Evolutionary conservation across 2,113 vertebrate genomes (phyloP), one percentile per base, ranked within the genome.

Genomic region (Halcyon malimbica): DNA sequence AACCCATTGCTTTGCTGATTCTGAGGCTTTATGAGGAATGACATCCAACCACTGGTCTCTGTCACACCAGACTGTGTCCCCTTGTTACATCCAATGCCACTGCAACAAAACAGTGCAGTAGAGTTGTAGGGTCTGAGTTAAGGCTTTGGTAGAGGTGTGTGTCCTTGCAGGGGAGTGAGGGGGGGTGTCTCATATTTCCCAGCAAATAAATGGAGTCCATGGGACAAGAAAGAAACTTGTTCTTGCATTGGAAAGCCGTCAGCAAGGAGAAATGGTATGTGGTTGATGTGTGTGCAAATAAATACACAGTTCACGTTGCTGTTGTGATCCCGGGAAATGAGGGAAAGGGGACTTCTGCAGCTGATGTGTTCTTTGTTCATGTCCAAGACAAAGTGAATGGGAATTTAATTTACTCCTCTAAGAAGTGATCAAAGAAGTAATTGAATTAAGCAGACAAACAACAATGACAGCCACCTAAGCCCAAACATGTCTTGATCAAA

Each of bases 371-470:
- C 77, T 82, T 90, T 81, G 24, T 16, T 78, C 44, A n/a, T 15
- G 35, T 64, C 24, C 56, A 75, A 53, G 57, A 74, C 21, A 84
- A 88, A 87, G 5, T 50, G 57, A 93, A 83, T 51, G 50, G 46
- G 56, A 94, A 83, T 83, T 87, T 83, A 91, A 94, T 76, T 59
- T 67, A 33, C 29, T 79, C 78, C 63, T 88, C 68, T 90, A 53
- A 81, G 63, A 87, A 90, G 25, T 63, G 54, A 93, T 91, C 67
- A 83, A 91, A 90, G 37, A 23, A 74, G 50, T 93, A 94, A 95
- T 48, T 85, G 33, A 95, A 96, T 93, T 87, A 83, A 90, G 41
- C 57, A 94, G 94, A 76, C 10, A 75, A 86, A 77, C 8, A 64
- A 56, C 64, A 89, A 51, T 1, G 3, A 78, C 48, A 74, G 16